These are phyloP conservation scores for Dicerorhinus sumatrensis DNA, from an alignment of 2,113 vertebrate species.

Conservation along the genomic window DNA sequence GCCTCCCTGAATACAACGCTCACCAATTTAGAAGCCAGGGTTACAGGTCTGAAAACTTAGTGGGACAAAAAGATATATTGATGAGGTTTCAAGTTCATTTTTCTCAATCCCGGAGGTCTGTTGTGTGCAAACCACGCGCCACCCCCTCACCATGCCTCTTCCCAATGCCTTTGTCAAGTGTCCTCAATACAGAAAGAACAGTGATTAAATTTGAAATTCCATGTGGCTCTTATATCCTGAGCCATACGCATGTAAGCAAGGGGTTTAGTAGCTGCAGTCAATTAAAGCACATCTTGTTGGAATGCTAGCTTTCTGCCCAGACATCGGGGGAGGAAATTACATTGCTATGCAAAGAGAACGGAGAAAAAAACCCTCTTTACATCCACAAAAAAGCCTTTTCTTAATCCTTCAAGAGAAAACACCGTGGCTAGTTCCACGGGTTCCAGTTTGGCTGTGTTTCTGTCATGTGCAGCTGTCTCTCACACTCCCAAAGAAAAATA, in stretches of 20 bases:
- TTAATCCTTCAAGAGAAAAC: conserved; percentile 49
- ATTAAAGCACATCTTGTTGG: conserved; percentile 84
- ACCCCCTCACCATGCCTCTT: background rate
- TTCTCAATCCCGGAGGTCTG: background rate
- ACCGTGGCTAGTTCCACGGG: background rate
- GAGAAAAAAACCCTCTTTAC: conserved; percentile 40
- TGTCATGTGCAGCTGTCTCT: conserved; percentile 46
- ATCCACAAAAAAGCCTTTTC: conserved; percentile 52
- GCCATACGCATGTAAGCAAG: conserved; percentile 61
- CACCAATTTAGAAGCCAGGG: background rate
- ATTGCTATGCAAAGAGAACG: conserved; percentile 62
- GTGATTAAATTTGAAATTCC: conserved; percentile 71
- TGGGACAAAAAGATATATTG: background rate
- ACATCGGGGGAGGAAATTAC: conserved; percentile 80
- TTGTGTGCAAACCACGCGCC: background rate
- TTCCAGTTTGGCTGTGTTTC: conserved; percentile 29
- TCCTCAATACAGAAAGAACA: conserved; percentile 38
- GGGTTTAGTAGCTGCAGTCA: conserved; percentile 81
- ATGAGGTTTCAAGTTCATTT: conserved; percentile 18
- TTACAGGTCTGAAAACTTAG: background rate
- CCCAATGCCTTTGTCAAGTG: conserved; percentile 59
- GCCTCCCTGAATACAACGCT: background rate
- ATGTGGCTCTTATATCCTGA: conserved; percentile 67
- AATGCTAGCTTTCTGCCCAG: conserved; percentile 82
- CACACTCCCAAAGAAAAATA: conserved; percentile 40